Percentiles rank a stretch among this genome's conserved stretches.
These are phyloP conservation scores for Lepus americanus DNA, from an alignment of 2,113 vertebrate species.

Conservation along the genomic window DNA sequence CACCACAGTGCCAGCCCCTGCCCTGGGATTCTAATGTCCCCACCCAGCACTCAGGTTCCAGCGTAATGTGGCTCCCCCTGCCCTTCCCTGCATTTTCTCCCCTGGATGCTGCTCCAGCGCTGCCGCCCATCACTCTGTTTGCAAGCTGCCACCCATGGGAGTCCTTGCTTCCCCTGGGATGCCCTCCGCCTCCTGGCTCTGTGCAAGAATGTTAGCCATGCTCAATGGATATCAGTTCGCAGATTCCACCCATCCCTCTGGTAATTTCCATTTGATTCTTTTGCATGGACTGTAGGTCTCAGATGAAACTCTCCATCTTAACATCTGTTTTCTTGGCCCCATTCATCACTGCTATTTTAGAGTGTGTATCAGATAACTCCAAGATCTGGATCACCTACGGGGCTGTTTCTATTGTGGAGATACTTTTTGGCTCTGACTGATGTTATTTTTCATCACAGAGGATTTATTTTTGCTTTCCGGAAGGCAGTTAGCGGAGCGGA, in stretches of 20 bases:
- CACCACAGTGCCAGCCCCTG: too few species aligned
- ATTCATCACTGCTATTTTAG: slow-evolving; percentile 63
- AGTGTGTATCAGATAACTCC: slow-evolving; percentile 38
- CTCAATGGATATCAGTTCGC: not conserved
- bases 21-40: not conserved
- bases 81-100: not conserved
- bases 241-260: not conserved
- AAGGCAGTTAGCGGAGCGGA: not conserved
- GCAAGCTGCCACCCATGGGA: not conserved
- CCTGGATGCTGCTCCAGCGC: rapidly evolving
- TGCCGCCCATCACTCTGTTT: not conserved
- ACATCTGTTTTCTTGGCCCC: slow-evolving; percentile 35
- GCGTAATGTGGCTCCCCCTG: not conserved
- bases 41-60: not conserved
- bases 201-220: not conserved
- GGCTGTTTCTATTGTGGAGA: slow-evolving; percentile 51
- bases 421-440: slow-evolving; percentile 35
- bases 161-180: not conserved
- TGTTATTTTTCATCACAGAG: slow-evolving; percentile 51
- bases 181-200: not conserved
- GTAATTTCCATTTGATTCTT: not conserved
- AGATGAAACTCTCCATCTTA: slow-evolving; percentile 4
- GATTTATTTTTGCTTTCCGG: slow-evolving; percentile 66
- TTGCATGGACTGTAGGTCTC: not conserved
- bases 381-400: slow-evolving; percentile 43